A percentile compares a stretch with the other conserved stretches of the same genome.
phyloP scores from a whole-genome alignment of 2,113 vertebrate species.

The Eidolon helvum region DNA sequence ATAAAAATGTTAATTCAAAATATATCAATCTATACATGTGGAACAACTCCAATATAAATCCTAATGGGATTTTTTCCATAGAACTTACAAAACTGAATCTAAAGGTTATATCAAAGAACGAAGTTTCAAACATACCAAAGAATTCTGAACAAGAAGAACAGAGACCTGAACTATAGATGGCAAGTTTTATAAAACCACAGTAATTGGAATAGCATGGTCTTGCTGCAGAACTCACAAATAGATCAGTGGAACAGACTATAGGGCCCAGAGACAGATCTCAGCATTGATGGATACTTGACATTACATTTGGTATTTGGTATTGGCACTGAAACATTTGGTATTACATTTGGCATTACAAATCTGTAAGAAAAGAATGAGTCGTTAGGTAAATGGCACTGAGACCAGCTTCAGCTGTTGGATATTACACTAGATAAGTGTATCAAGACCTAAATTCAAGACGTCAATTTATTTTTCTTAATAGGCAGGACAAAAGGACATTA shows the following conservation, averaged over 20 bases:
- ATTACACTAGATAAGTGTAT: background rate
- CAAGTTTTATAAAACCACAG: background rate
- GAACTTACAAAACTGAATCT: background rate
- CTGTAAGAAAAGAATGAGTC: background rate
- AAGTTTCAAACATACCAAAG: background rate
- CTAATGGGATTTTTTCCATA: background rate
- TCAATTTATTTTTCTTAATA: background rate
- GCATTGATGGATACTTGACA: background rate
- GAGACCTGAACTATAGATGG: background rate
- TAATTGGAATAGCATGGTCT: background rate
- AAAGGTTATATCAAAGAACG: background rate
- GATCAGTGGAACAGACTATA: background rate
- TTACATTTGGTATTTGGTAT: background rate
- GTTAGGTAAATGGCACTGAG: background rate
- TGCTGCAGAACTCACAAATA: background rate
- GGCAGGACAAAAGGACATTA: background rate
- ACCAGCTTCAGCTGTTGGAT: background rate
- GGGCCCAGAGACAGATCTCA: background rate
- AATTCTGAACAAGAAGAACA: background rate
- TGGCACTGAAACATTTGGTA: background rate
- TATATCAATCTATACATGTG: background rate
- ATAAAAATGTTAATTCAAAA: background rate
- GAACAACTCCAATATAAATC: background rate
- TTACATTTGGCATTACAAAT: background rate
- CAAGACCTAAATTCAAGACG: background rate